Conservation (phyloP, 2,797 vertebrate genomes). For the Leptoclinus maculatus region DNA sequence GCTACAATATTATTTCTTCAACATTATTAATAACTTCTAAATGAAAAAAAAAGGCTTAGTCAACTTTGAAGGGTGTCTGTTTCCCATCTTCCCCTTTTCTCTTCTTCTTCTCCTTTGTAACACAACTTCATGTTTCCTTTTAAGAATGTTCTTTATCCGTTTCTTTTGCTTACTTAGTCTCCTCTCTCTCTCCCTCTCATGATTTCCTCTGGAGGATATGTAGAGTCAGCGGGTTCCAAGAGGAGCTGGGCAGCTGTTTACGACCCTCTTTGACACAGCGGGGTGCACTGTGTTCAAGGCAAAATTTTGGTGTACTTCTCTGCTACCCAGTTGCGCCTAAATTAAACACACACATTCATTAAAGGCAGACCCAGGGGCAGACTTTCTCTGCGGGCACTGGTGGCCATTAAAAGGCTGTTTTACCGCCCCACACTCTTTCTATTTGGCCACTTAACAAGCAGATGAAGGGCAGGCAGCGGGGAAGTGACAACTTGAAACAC, state of each 20-base stretch:
- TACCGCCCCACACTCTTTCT: conserved; percentile 55
- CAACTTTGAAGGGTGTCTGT: background rate
- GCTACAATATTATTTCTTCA: background rate
- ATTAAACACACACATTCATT: conserved; percentile 84
- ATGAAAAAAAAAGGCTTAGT: conserved; percentile 1
- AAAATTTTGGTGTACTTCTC: conserved; percentile 63
- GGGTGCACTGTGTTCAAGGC: conserved; percentile 77
- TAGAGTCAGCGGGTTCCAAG: conserved; percentile 79
- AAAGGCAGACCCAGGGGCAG: conserved; percentile 72
- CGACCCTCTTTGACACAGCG: conserved; percentile 68
- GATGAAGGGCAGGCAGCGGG: conserved; percentile 54
- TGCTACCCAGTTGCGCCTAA: conserved; percentile 76
- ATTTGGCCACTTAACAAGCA: conserved; percentile 68
- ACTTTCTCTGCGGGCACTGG: conserved; percentile 77
- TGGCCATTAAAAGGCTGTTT: conserved; percentile 76
- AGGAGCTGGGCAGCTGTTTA: conserved; percentile 79
- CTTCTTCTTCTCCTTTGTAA: conserved; percentile 18
- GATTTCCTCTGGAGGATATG: conserved; percentile 54
- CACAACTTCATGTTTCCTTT: conserved; percentile 15
- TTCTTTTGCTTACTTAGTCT: conserved; percentile 38
- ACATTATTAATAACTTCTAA: background rate
- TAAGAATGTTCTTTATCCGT: background rate
- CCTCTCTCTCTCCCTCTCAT: conserved; percentile 42
- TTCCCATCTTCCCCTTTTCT: background rate
- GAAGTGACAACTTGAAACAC: conserved; percentile 43